A percentile compares a stretch with the other conserved stretches of the same genome.
Evolutionary conservation across 2,113 vertebrate species (phyloP).

Genomic region (Meriones unguiculatus): DNA sequence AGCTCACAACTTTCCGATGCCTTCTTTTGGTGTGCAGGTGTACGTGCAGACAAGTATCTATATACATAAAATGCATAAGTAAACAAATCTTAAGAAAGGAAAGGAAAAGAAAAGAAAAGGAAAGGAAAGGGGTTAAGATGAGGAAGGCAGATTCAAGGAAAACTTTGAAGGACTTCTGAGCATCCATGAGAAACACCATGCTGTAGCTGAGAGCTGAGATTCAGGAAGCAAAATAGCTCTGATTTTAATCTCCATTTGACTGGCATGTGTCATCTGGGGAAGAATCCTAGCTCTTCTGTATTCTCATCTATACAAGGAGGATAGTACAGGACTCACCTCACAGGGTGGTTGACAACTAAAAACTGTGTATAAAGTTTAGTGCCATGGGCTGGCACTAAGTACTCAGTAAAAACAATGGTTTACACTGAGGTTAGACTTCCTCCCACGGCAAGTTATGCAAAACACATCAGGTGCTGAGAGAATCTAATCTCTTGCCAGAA

Average conservation of each 20-base stretch:
- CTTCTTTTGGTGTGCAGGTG: too few relatives aligned
- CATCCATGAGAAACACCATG: background rate
- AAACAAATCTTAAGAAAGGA: too few relatives aligned
- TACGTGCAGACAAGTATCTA: too few relatives aligned
- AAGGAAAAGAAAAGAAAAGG: background rate
- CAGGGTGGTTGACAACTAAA: background rate
- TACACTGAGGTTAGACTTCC: background rate
- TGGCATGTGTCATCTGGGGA: background rate
- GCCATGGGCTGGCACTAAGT: background rate
- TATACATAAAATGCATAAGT: too few relatives aligned
- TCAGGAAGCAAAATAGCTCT: background rate
- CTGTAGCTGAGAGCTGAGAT: background rate
- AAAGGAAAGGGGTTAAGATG: background rate
- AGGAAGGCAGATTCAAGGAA: background rate
- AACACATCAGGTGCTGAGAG: background rate
- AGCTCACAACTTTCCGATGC: too few relatives aligned
- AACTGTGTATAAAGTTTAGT: background rate
- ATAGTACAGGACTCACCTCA: background rate
- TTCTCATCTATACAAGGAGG: background rate
- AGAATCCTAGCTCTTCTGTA: background rate
- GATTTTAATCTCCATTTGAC: background rate
- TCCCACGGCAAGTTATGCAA: background rate
- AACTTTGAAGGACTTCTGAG: background rate
- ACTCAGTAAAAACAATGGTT: background rate
- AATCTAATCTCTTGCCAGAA: background rate